Conservation (phyloP, 64 coral and sea anemone species). For the Dendronephthya gigantea region DNA sequence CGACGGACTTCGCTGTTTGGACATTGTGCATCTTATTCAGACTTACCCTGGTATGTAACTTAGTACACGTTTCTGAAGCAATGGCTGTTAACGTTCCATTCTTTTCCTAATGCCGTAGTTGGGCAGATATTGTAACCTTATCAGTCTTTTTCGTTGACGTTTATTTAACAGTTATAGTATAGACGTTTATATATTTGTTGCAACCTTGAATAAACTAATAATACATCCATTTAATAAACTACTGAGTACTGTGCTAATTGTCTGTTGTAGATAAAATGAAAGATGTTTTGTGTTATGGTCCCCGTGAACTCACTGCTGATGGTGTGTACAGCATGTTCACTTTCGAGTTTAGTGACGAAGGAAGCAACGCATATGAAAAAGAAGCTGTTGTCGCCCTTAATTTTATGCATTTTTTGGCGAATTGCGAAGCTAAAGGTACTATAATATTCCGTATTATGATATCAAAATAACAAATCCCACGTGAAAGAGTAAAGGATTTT, state of each 20-base stretch:
- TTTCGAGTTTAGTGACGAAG: background rate
- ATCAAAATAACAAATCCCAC: no score
- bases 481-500: no score
- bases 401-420: constrained; percentile 1
- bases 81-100: no score
- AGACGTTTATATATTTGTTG: no score
- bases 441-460: no score
- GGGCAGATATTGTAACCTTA: no score
- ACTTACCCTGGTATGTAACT: background rate
- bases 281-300: background rate
- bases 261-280: background rate
- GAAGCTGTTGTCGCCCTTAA: background rate
- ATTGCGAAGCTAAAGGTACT: background rate
- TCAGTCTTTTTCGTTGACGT: no score
- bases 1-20: background rate
- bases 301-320: background rate
- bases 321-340: background rate
- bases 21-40: background rate
- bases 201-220: no score
- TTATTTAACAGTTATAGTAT: no score
- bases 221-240: background rate
- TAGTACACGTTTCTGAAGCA: no score
- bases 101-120: no score
- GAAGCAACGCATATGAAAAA: background rate
- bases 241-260: background rate